phyloP scores from a whole-genome alignment of 2,113 vertebrate species.

The Murina feae region DNA sequence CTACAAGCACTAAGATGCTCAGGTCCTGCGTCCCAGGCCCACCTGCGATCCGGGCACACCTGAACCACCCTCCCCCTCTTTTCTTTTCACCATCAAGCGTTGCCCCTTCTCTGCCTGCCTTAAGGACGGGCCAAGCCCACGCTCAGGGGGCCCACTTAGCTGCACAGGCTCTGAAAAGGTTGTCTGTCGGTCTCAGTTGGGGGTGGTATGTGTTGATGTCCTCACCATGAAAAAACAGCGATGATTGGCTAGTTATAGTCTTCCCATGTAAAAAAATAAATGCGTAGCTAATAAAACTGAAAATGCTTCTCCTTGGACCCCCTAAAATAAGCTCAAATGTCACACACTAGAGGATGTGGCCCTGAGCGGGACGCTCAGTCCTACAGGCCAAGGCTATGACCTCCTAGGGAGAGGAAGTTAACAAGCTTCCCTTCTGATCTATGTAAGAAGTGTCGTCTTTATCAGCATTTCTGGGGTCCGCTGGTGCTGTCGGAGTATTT shows the following conservation, averaged over 20 bases:
- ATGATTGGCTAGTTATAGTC: background rate
- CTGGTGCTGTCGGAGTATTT: background rate
- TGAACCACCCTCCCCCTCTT: background rate
- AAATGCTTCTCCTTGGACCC: background rate
- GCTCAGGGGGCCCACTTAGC: background rate
- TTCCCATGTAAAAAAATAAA: constrained; percentile 4
- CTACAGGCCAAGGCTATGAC: background rate
- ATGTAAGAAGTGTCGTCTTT: background rate
- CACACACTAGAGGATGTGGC: background rate
- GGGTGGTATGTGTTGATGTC: background rate
- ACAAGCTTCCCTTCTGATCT: background rate
- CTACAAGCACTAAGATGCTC: background rate
- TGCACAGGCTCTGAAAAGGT: background rate
- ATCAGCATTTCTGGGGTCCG: background rate
- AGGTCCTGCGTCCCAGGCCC: background rate
- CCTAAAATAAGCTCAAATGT: background rate
- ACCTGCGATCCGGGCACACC: background rate
- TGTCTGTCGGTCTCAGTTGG: background rate
- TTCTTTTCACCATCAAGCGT: background rate
- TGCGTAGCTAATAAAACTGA: background rate
- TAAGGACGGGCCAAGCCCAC: background rate
- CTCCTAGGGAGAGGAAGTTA: background rate
- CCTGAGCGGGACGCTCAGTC: background rate
- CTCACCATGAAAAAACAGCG: background rate
- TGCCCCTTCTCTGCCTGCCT: background rate